phyloP scores from a whole-genome alignment of 2,888 invertebrate species.

The Mythimna albipuncta region DNA sequence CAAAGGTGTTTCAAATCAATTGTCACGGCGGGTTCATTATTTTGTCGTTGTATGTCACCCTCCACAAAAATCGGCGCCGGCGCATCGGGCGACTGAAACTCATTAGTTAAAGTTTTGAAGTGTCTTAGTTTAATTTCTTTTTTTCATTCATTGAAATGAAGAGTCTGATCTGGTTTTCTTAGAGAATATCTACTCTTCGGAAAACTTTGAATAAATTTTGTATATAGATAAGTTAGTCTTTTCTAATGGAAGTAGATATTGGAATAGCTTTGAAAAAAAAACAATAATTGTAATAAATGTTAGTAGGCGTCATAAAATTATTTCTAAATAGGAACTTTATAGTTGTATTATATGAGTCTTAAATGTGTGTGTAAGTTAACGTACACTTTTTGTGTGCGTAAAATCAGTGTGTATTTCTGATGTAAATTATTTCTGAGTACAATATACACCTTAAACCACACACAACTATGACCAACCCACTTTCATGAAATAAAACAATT shows the following conservation, averaged over 20 bases:
- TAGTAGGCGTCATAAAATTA: neutral
- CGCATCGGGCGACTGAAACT: conserved; percentile 49
- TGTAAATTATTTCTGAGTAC: no score
- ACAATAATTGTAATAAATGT: neutral
- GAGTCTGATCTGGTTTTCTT: neutral
- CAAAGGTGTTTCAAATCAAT: conserved; percentile 59
- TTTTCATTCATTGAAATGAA: neutral
- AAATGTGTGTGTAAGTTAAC: no score
- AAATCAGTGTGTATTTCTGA: no score
- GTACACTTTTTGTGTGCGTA: no score
- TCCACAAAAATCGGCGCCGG: conserved; percentile 46
- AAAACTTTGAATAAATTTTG: neutral
- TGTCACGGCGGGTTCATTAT: conserved; percentile 58
- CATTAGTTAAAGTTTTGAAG: conserved; percentile 21
- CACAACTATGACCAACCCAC: no score
- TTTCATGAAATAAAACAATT: no score
- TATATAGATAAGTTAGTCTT: neutral
- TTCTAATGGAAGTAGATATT: neutral
- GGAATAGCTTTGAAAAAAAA: neutral
- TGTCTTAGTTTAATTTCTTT: conserved; percentile 7
- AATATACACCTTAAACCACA: no score
- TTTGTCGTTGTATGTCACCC: conserved; percentile 39
- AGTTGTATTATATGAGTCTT: no score
- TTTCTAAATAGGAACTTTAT: neutral
- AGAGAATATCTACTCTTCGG: neutral